Conservation (phyloP, 2,888 invertebrate species). For the Erebia palarica region DNA sequence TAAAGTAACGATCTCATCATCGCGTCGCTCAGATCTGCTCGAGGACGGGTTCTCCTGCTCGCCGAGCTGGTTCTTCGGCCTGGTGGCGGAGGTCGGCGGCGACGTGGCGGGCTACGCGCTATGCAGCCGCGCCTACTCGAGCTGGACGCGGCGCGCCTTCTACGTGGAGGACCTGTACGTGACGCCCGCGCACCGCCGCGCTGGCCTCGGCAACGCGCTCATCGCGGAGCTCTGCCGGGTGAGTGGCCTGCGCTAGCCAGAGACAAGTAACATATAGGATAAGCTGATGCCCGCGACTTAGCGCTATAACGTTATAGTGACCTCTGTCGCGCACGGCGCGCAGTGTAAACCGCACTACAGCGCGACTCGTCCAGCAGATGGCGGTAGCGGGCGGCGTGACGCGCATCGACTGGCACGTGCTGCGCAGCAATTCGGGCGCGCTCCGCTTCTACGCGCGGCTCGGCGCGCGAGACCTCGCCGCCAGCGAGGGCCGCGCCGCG, state of each 20-base stretch:
- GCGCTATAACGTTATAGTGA: too few species aligned
- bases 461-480: constrained; percentile 81
- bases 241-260: neutral
- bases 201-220: constrained; percentile 81
- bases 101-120: constrained; percentile 88
- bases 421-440: constrained; percentile 89
- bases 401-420: constrained; percentile 90
- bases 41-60: constrained; percentile 86
- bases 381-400: constrained; percentile 76
- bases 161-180: constrained; percentile 95
- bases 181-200: constrained; percentile 69
- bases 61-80: constrained; percentile 84
- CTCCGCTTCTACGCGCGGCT: constrained; percentile 87
- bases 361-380: constrained; percentile 46
- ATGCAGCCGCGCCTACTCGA: constrained; percentile 91
- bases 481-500: constrained; percentile 61
- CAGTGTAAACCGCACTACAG: constrained; percentile 3
- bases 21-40: constrained; percentile 75
- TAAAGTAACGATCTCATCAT: too few species aligned
- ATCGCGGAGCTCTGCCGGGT: constrained; percentile 68
- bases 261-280: too few species aligned
- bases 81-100: constrained; percentile 78
- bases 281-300: too few species aligned
- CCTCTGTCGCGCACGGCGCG: neutral
- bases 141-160: constrained; percentile 91